These are phyloP conservation scores for Zele albiditarsus DNA, from an alignment of 2,888 invertebrate species.

Conservation along the genomic window DNA sequence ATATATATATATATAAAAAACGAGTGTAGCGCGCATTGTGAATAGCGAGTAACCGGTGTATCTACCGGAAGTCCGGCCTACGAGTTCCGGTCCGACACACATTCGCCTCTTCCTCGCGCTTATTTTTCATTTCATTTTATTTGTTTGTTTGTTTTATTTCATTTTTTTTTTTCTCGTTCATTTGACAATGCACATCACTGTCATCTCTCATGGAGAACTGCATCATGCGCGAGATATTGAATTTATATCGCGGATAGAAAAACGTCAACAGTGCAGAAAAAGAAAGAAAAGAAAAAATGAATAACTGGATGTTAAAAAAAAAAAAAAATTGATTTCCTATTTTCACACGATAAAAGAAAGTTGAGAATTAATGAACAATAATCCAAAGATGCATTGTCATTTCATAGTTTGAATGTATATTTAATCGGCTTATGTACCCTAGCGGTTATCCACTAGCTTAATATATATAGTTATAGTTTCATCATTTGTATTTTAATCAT, in stretches of 20 bases:
- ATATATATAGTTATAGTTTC: not conserved
- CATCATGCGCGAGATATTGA: not conserved
- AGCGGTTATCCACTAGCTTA: no score
- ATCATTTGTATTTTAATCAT: not conserved
- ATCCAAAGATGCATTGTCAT: not conserved
- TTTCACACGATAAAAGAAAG: not conserved
- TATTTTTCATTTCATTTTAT: not conserved
- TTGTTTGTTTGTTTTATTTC: slow-evolving; percentile 56
- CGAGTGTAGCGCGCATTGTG: slow-evolving; percentile 39
- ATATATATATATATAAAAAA: slow-evolving; percentile 15
- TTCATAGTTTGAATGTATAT: not conserved
- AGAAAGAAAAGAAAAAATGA: not conserved
- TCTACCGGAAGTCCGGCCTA: slow-evolving; percentile 73
- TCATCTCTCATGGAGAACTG: slow-evolving; percentile 28
- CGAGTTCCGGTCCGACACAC: slow-evolving; percentile 69
- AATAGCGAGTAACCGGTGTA: slow-evolving; percentile 62
- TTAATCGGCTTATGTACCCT: not conserved
- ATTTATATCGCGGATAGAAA: slow-evolving; percentile 17
- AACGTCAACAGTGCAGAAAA: not conserved
- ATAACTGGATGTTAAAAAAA: no score
- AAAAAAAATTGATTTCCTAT: no score
- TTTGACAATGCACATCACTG: slow-evolving; percentile 24
- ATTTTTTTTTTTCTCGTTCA: slow-evolving; percentile 46
- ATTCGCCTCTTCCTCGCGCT: slow-evolving; percentile 44
- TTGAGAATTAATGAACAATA: not conserved